These are phyloP conservation scores for Rapana venosa DNA, from an alignment of 2,888 invertebrate species.

Conservation along the genomic window DNA sequence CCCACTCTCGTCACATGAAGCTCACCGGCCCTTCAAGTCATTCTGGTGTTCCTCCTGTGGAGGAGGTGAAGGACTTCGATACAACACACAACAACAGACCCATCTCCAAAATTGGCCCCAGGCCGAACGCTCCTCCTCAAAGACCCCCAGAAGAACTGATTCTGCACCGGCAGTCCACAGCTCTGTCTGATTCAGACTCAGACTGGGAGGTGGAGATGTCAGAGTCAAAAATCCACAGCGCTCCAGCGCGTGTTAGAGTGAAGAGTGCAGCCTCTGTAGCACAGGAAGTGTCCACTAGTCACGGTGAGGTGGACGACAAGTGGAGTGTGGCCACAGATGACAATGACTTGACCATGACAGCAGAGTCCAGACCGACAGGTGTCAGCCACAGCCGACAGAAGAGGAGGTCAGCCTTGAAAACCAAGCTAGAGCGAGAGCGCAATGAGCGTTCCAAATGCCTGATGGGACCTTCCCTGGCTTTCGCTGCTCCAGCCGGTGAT, in stretches of 20 bases:
- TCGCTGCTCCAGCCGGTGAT: slow-evolving; percentile 21
- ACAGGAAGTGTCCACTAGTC: not conserved
- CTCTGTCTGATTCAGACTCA: slow-evolving; percentile 52
- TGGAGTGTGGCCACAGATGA: slow-evolving; percentile 21
- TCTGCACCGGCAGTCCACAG: slow-evolving; percentile 41
- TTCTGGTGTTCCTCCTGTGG: not conserved
- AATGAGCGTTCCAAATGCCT: slow-evolving; percentile 27
- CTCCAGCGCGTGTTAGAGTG: slow-evolving; percentile 38
- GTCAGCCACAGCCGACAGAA: not conserved
- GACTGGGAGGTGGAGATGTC: slow-evolving; percentile 47
- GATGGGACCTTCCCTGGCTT: slow-evolving; percentile 44
- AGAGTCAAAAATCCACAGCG: slow-evolving; percentile 42
- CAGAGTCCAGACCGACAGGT: slow-evolving; percentile 3
- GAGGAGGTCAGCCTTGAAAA: slow-evolving; percentile 40
- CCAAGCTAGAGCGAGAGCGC: slow-evolving; percentile 21
- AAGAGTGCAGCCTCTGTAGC: slow-evolving; percentile 33
- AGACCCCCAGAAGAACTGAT: not conserved
- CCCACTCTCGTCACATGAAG: not conserved
- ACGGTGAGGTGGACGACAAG: slow-evolving; percentile 18
- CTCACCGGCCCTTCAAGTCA: not conserved
- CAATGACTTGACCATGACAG: not conserved
- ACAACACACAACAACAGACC: not conserved
- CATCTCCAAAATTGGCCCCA: not conserved
- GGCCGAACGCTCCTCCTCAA: not conserved
- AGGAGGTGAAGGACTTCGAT: not conserved